Conservation (phyloP, 2,797 vertebrate genomes). For the Aphelocoma californica region DNA sequence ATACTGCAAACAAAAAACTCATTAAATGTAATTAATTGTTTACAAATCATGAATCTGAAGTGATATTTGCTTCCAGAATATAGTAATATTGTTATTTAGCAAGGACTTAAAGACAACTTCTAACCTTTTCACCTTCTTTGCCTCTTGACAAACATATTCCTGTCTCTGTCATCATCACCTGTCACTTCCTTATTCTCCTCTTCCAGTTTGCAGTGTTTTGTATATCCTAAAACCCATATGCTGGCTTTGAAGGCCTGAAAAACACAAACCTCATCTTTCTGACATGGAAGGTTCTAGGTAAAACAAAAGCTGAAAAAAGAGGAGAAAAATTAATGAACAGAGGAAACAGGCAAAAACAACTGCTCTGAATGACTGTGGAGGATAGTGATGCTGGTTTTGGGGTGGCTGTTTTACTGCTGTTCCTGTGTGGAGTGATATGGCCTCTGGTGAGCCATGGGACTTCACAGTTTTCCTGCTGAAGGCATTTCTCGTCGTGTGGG, state of each 20-base stretch:
- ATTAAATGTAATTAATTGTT: not conserved
- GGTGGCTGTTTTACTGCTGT: not conserved
- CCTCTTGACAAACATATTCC: not conserved
- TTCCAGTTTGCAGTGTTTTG: not conserved
- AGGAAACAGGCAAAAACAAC: not conserved
- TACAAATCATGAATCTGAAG: not conserved
- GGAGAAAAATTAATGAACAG: not conserved
- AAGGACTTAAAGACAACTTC: not conserved
- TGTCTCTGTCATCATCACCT: not conserved
- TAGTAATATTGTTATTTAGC: not conserved
- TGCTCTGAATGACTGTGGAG: not conserved
- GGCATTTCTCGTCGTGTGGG: not conserved
- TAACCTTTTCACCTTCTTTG: not conserved
- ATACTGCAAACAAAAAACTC: not conserved
- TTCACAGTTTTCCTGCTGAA: not conserved
- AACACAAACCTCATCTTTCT: not conserved
- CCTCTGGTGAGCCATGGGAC: not conserved
- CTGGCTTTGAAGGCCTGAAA: not conserved
- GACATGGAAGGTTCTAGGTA: not conserved
- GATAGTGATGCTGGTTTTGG: not conserved
- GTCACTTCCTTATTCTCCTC: not conserved
- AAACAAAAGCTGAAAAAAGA: not conserved
- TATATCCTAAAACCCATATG: not conserved
- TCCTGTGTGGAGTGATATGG: not conserved
- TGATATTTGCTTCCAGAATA: not conserved